Base-by-base conservation (phyloP, 2,113 vertebrate genomes). In the Clarias macrocephalus region DNA sequence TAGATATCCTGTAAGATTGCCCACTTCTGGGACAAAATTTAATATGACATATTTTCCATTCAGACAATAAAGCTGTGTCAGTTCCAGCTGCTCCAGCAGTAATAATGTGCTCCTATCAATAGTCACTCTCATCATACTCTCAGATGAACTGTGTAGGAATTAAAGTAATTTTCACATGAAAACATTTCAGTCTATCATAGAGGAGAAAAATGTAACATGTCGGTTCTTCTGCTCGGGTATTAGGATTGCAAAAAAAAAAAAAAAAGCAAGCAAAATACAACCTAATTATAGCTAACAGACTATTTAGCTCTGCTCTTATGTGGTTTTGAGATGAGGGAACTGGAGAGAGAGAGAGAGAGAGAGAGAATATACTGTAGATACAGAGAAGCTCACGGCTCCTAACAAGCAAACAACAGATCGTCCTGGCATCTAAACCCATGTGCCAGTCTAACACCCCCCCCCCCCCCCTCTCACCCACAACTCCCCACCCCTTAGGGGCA, bases 401-500 rank as follows among this genome's bases (percentile, higher is more conserved):
- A 52, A 70, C 84, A 59, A 85, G 60, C 65, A 88, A 73, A 56
- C 25, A 84, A 77, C 19, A 72, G 82, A 85, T 56, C 52, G 23
- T 90, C 65, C 85, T 85, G 90, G 87, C 92, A 92, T 91, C 85
- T 89, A 79, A 48, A 70, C 48, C 62, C 60, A 77, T 82, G 77
- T 25, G 30, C 37, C 63, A 85, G 57, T 73, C 62, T 80, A 80
- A 23, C 54, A 10, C 7, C 87, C 72, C 57, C 72, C 62, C 19
- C 18, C 37, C 68, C 42, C 30, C 56, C 57, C 48, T 30, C 52
- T 81, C 66, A 66, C 73, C 23, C 57, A 57, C 33, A 42, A n/a
- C 54, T 33, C 84, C 90, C 93, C 86, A 57, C 28, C 84, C 91
- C 94, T 91, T 92, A 59, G 18, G 93, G 93, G 89, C 90, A 89